Evolutionary conservation across 2,888 invertebrate species (phyloP), one percentile per base, ranked within the genome.

Genomic region (Schizotus pectinicornis): DNA sequence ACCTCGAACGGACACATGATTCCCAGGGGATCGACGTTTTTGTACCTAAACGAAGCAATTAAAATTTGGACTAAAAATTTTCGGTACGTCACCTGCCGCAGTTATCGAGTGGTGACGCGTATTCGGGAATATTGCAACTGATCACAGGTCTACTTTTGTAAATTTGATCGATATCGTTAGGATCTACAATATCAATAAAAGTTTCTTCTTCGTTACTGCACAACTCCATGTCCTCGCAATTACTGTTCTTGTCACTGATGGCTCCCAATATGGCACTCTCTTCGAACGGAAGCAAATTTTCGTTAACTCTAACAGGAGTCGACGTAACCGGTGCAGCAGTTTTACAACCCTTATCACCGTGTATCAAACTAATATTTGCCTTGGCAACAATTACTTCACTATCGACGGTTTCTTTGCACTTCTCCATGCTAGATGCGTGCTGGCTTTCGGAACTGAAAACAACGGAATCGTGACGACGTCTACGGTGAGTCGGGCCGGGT

Each of bases 1-100:
- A 78, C 68, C 63, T 79, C 77, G 59, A 74, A 79, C 1, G 79
- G 79, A 64, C 79, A 79, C 60, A 78, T 63, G 39, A 75, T 76
- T 9, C 67, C 68, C 53, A 75, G 68, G 1, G 79, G 78, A 64
- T 79, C 74, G 11, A 68, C 67, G 38, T 62, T 57, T 42, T 65
- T 61, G 12, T 50, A 63, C 52, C 71, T 70, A 55, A 47, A 63
- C 5, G 5, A 22, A 47, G 22, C 9, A 52, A 34, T 34, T 35
- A 14, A 41, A 45, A 38, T 36, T 22, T 7, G 43, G 37, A 48
- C 9, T 30, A 47, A 22, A 13, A 31, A 34, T 14, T 6, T 41
- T 14, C 22, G 60, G 47, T 53, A 56, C 62, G 53, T 56, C 62
- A 75, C 74, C 75, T 75, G 61, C 66, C 67, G 47, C 62, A 61